A percentile compares a stretch with the other conserved stretches of the same genome.
These are phyloP conservation scores for Macrotrachela quadricornifera DNA, from an alignment of 1,140 invertebrate species.

Conservation along the genomic window DNA sequence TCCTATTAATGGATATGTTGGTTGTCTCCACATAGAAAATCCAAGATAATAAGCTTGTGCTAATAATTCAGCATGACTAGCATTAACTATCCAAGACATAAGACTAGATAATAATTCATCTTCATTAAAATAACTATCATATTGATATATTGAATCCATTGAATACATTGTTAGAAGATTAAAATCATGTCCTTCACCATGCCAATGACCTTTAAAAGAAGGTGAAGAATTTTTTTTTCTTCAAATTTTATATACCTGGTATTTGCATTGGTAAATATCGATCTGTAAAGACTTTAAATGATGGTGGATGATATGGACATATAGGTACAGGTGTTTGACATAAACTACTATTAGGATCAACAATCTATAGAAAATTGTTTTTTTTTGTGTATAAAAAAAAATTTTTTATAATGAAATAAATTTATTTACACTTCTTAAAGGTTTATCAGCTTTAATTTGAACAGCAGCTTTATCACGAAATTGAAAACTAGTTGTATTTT, in stretches of 20 bases:
- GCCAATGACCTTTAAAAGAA: neutral
- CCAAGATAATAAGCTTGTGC: constrained; percentile 4
- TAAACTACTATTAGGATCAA: neutral
- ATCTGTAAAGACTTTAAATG: constrained; percentile 4
- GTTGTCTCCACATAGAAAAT: constrained; percentile 8
- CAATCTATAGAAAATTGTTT: neutral
- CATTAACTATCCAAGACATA: neutral
- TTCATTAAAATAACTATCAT: neutral
- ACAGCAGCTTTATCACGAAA: neutral
- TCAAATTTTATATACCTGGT: too few relatives aligned
- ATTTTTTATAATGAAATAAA: neutral
- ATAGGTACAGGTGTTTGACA: neutral
- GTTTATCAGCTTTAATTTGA: constrained; percentile 2
- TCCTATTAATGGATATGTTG: constrained; percentile 3
- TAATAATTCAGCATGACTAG: constrained; percentile 2
- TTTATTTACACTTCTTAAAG: neutral
- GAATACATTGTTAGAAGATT: constrained; percentile 1
- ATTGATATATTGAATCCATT: neutral
- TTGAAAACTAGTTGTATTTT: constrained; percentile 3
- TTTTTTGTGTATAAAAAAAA: neutral
- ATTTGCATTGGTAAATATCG: constrained; percentile 7
- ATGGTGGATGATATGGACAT: neutral
- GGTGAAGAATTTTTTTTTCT: neutral
- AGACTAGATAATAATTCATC: neutral
- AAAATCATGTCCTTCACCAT: constrained; percentile 3